Evolutionary conservation across 2,797 vertebrate genomes (phyloP).

Genomic region (Gambusia yucatana): DNA sequence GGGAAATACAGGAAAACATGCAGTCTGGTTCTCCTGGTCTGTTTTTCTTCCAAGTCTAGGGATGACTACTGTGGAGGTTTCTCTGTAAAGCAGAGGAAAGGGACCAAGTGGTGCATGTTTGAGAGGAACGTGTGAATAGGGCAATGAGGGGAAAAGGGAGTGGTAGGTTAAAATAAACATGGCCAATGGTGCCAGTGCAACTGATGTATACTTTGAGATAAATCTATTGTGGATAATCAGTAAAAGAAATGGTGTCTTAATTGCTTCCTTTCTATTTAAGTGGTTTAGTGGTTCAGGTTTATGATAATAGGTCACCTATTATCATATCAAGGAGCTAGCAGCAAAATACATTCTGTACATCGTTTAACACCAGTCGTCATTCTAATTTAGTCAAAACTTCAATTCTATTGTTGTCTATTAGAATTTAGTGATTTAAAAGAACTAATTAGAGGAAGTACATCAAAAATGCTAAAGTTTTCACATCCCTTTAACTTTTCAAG

Average conservation of each 20-base stretch:
- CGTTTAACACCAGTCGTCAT: not conserved
- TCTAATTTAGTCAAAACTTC: not conserved
- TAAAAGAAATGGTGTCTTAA: conserved; percentile 17
- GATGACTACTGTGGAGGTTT: conserved; percentile 43
- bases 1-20: conserved; percentile 46
- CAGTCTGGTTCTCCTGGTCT: conserved; percentile 49
- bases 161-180: conserved; percentile 29
- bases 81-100: conserved; percentile 34
- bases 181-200: conserved; percentile 11
- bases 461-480: not conserved
- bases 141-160: conserved; percentile 27
- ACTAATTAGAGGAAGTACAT: not conserved
- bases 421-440: not conserved
- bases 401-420: not conserved
- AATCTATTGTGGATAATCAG: conserved; percentile 15
- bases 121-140: conserved; percentile 31
- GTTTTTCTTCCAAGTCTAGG: conserved; percentile 60
- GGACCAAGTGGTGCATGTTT: conserved; percentile 38
- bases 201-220: conserved; percentile 32
- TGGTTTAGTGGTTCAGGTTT: conserved; percentile 14
- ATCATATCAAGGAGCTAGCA: not conserved
- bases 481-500: not conserved
- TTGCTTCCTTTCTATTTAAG: conserved; percentile 32
- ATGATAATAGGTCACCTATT: not conserved
- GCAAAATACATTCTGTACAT: not conserved